Evolutionary conservation across 1,140 invertebrate genomes (phyloP).

Genomic region (Eupeodes corollae): DNA sequence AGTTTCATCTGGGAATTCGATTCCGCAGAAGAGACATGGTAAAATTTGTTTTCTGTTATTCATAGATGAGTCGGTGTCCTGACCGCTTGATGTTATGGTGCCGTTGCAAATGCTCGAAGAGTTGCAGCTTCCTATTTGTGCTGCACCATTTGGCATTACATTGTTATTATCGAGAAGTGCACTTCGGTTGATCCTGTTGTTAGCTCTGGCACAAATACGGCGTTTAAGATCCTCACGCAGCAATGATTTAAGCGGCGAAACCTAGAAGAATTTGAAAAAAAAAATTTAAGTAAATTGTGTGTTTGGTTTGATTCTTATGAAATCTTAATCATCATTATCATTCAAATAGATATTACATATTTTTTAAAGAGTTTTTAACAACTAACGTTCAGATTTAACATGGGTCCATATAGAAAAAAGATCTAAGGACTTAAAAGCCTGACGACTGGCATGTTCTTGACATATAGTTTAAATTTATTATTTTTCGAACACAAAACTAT

Average conservation of each 20-base stretch:
- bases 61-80: slow-evolving; percentile 38
- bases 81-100: slow-evolving; percentile 51
- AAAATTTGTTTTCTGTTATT: slow-evolving; percentile 43
- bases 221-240: slow-evolving; percentile 68
- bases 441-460: too few species aligned
- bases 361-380: too few species aligned
- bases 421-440: too few species aligned
- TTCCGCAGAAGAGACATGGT: slow-evolving; percentile 80
- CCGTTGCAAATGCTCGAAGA: slow-evolving; percentile 45
- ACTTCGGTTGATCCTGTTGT: slow-evolving; percentile 38
- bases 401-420: too few species aligned
- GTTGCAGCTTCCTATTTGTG: slow-evolving; percentile 10
- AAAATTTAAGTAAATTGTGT: not conserved
- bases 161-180: slow-evolving; percentile 29
- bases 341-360: too few species aligned
- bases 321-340: too few species aligned
- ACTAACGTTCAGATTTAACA: too few species aligned
- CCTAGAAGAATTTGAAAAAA: slow-evolving; percentile 39
- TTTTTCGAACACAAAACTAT: too few species aligned
- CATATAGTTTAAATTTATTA: too few species aligned
- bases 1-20: slow-evolving; percentile 88
- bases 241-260: slow-evolving; percentile 72
- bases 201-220: slow-evolving; percentile 53
- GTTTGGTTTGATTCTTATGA: not conserved
- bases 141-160: slow-evolving; percentile 17